phyloP scores from a whole-genome alignment of 2,888 invertebrate species.

The Eilema caniola region DNA sequence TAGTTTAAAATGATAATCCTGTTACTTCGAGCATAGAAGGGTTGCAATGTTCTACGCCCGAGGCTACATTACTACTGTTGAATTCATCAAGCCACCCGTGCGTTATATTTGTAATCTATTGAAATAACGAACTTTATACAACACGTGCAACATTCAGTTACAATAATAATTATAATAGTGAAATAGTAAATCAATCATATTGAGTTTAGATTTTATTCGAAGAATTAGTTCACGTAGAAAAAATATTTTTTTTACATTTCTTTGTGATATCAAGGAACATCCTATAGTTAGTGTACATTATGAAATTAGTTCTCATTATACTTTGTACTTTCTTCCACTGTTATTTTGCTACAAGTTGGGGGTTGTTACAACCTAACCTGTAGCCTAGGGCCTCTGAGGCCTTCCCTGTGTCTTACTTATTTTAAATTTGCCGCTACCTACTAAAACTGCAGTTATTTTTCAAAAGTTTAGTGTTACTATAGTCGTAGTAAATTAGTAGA shows the following conservation, averaged over 20 bases:
- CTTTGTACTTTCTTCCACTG: not conserved
- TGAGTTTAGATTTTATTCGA: not conserved
- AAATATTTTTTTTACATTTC: not conserved
- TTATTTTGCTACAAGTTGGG: not conserved
- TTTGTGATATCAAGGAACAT: not conserved
- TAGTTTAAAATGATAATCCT: constrained; percentile 61
- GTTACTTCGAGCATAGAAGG: constrained; percentile 63
- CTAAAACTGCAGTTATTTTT: not conserved
- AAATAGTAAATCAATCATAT: not conserved
- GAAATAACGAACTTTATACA: constrained; percentile 29
- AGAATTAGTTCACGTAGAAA: no score
- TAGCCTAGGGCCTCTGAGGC: no score
- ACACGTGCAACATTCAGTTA: constrained; percentile 16
- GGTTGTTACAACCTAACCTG: no score
- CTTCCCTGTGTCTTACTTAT: not conserved
- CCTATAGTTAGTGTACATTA: no score
- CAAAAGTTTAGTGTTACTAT: not conserved
- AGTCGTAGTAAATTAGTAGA: not conserved
- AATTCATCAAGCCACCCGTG: constrained; percentile 63
- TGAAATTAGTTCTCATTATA: not conserved
- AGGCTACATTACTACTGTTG: constrained; percentile 62
- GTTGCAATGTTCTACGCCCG: constrained; percentile 53
- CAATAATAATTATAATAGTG: no score
- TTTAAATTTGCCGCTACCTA: not conserved
- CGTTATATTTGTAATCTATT: constrained; percentile 54